Evolutionary conservation across 2,888 invertebrate genomes (phyloP).

Genomic region (Trissolcus japonicus): DNA sequence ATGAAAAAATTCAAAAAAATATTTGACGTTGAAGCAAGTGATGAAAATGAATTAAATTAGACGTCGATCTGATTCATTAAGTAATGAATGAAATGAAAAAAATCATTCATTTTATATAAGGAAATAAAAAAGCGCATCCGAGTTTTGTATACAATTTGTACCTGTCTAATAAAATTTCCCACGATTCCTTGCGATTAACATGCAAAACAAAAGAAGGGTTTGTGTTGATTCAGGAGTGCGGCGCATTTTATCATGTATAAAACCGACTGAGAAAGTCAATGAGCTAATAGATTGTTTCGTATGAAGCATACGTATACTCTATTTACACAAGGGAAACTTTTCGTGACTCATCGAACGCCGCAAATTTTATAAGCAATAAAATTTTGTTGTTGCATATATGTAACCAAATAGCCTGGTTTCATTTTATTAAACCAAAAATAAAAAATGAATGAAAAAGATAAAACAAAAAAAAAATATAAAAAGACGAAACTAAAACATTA

Average conservation of each 20-base stretch:
- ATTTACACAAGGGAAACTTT: constrained; percentile 27
- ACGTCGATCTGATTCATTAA: constrained; percentile 13
- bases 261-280: constrained; percentile 48
- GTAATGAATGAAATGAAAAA: constrained; percentile 18
- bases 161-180: constrained; percentile 36
- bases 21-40: background rate
- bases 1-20: background rate
- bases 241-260: constrained; percentile 33
- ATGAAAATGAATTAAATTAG: no score
- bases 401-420: no score
- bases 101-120: constrained; percentile 5
- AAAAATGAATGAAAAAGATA: no score
- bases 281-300: constrained; percentile 50
- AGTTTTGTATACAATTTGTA: constrained; percentile 30
- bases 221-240: constrained; percentile 37
- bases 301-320: constrained; percentile 34
- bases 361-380: constrained; percentile 9
- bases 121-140: constrained; percentile 21
- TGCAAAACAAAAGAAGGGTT: constrained; percentile 42
- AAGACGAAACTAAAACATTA: no score
- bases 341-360: constrained; percentile 25
- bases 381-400: no score
- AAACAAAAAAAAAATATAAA: no score
- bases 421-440: no score
- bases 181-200: constrained; percentile 35